phyloP scores from a whole-genome alignment of 1,140 invertebrate species.

The Fopius arisanus region DNA sequence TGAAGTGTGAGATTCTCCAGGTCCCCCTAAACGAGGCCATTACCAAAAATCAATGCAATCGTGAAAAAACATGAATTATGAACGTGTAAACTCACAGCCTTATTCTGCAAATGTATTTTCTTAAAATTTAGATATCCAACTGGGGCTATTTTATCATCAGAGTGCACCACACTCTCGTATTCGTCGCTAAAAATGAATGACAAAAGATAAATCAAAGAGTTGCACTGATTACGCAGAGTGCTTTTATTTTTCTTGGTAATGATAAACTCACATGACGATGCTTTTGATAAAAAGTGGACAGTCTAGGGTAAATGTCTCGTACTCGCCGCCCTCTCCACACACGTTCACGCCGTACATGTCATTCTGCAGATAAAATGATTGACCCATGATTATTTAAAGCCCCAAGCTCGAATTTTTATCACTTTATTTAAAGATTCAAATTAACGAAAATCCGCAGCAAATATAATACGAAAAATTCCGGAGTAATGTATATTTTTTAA shows the following conservation, averaged over 20 bases:
- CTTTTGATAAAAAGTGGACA: slow-evolving; percentile 94
- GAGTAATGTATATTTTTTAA: slow-evolving; percentile 14
- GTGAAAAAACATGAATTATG: neutral
- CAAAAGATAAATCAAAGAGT: slow-evolving; percentile 30
- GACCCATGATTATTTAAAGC: slow-evolving; percentile 32
- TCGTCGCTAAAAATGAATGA: slow-evolving; percentile 77
- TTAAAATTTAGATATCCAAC: slow-evolving; percentile 92
- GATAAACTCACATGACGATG: slow-evolving; percentile 83
- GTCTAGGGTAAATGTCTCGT: slow-evolving; percentile 97
- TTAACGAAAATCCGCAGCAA: too few relatives aligned
- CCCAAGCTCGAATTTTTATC: slow-evolving; percentile 19
- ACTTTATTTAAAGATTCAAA: too few relatives aligned
- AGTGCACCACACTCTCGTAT: slow-evolving; percentile 86
- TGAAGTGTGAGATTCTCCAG: slow-evolving; percentile 57
- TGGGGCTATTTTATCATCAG: slow-evolving; percentile 89
- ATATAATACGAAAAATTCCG: too few relatives aligned
- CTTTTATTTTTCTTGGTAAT: slow-evolving; percentile 6
- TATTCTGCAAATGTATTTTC: slow-evolving; percentile 79
- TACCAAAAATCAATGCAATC: slow-evolving; percentile 2
- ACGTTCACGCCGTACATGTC: slow-evolving; percentile 91
- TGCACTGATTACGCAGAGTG: slow-evolving; percentile 1
- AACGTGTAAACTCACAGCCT: slow-evolving; percentile 64
- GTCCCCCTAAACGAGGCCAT: slow-evolving; percentile 51
- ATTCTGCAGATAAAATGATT: slow-evolving; percentile 63
- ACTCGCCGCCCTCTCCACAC: slow-evolving; percentile 99